Evolutionary conservation across 1,140 invertebrate genomes (phyloP).

Genomic region (Oedothorax gibbosus): DNA sequence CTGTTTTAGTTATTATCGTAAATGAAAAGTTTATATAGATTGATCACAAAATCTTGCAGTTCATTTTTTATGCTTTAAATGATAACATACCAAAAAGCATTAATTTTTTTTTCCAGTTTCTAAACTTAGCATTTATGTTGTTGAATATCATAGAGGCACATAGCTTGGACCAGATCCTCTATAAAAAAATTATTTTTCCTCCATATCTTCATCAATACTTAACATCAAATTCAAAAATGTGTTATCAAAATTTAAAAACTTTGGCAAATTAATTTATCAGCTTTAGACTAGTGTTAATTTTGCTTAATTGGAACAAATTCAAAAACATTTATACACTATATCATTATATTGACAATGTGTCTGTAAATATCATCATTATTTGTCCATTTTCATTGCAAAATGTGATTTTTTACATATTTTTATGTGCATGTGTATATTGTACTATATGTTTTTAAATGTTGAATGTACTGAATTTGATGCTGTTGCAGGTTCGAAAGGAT

Average conservation of each 20-base stretch:
- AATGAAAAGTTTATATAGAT: too few relatives aligned
- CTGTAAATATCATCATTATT: slow-evolving; percentile 58
- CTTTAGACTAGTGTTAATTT: background rate
- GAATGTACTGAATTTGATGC: slow-evolving; percentile 33
- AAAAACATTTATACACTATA: slow-evolving; percentile 18
- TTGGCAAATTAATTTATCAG: background rate
- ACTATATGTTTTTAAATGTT: slow-evolving; percentile 56
- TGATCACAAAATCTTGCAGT: too few relatives aligned
- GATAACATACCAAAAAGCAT: too few relatives aligned
- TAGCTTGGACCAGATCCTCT: too few relatives aligned
- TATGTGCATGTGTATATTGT: slow-evolving; percentile 59
- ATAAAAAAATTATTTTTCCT: too few relatives aligned
- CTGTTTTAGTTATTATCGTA: background rate
- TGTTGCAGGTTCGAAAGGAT: slow-evolving; percentile 48
- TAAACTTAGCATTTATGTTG: too few relatives aligned
- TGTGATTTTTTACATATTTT: slow-evolving; percentile 61
- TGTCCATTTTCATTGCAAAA: slow-evolving; percentile 57
- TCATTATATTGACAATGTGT: slow-evolving; percentile 21
- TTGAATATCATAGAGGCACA: too few relatives aligned
- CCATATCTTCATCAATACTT: too few relatives aligned
- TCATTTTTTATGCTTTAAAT: too few relatives aligned
- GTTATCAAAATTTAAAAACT: background rate
- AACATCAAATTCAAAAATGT: too few relatives aligned
- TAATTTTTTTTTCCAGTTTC: too few relatives aligned
- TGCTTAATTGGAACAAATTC: slow-evolving; percentile 24